A percentile compares a stretch with the other conserved stretches of the same genome.
phyloP scores from a whole-genome alignment of 2,113 vertebrate species.

The Ivindomyrus marchei region DNA sequence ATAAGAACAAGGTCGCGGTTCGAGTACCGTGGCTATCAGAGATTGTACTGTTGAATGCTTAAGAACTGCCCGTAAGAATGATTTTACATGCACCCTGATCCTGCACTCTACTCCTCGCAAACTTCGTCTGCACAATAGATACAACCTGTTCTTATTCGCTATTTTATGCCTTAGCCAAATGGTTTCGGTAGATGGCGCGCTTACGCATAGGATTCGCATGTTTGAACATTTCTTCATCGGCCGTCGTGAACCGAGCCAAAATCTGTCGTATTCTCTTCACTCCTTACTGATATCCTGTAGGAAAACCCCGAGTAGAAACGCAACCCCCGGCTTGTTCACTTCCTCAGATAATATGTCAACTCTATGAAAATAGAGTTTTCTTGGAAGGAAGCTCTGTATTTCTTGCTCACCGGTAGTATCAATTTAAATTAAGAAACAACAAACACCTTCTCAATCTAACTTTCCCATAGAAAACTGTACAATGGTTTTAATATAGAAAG shows the following conservation, averaged over 20 bases:
- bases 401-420: constrained; percentile 6
- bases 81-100: not conserved
- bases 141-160: not conserved
- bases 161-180: not conserved
- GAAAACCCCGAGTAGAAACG: constrained; percentile 26
- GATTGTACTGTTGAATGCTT: not conserved
- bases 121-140: not conserved
- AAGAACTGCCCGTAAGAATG: not conserved
- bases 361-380: constrained; percentile 22
- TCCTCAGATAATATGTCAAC: constrained; percentile 21
- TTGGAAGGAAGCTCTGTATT: constrained; percentile 22
- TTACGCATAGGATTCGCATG: not conserved
- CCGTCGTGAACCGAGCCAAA: not conserved
- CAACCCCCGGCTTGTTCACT: constrained; percentile 15
- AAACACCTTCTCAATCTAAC: not conserved
- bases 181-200: not conserved
- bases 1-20: not conserved
- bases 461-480: not conserved
- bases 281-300: not conserved
- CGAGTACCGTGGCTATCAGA: not conserved
- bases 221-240: not conserved
- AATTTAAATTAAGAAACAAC: constrained; percentile 11
- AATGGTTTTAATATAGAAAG: not conserved
- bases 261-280: not conserved
- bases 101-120: not conserved